A percentile compares a stretch with the other conserved stretches of the same genome.
phyloP scores from a whole-genome alignment of 2,888 invertebrate species.

The Ectropis crepuscularia region DNA sequence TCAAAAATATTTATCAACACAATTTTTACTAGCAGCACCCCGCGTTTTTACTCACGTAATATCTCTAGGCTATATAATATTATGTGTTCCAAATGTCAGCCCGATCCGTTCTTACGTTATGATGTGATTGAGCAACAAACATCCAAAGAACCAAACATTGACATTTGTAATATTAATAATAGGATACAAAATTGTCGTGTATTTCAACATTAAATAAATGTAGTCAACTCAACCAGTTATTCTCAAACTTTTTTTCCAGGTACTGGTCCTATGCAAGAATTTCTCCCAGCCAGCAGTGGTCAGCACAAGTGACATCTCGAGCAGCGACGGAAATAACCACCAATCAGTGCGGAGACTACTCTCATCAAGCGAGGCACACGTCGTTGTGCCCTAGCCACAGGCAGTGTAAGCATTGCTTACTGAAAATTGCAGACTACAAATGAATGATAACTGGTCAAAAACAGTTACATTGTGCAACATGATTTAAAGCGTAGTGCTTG shows the following conservation, averaged over 20 bases:
- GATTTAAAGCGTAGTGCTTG: too few species aligned
- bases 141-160: too few species aligned
- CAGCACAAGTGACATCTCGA: conserved; percentile 78
- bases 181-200: neutral
- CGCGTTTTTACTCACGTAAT: too few species aligned
- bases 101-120: too few species aligned
- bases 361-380: conserved; percentile 60
- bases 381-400: conserved; percentile 73
- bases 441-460: too few species aligned
- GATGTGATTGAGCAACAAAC: too few species aligned
- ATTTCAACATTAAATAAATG: neutral
- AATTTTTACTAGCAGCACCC: too few species aligned
- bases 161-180: too few species aligned
- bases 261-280: conserved; percentile 79
- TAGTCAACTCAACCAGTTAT: neutral
- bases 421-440: conserved; percentile 6
- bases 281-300: conserved; percentile 76
- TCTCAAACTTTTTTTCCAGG: conserved; percentile 50
- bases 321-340: conserved; percentile 80
- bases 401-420: conserved; percentile 63
- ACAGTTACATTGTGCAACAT: too few species aligned
- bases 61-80: too few species aligned
- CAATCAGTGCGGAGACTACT: conserved; percentile 76
- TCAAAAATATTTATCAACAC: too few species aligned
- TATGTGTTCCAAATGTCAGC: too few species aligned